A percentile compares a stretch with the other conserved stretches of the same genome.
These are phyloP conservation scores for Eilema caniola DNA, from an alignment of 2,888 invertebrate genomes.

Conservation along the genomic window DNA sequence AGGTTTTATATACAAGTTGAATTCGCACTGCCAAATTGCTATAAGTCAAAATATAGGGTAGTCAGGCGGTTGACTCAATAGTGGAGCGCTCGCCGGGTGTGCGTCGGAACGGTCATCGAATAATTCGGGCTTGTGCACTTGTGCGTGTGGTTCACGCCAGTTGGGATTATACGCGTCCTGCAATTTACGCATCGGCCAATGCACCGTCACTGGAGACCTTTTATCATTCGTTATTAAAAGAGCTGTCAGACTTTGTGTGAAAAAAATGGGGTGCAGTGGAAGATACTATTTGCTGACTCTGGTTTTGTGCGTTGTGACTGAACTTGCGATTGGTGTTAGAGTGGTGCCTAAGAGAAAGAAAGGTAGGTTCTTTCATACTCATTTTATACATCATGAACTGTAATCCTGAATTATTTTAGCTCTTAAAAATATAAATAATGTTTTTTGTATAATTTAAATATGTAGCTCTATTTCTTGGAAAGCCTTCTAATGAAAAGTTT, in stretches of 20 bases:
- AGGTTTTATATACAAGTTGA: slow-evolving; percentile 89
- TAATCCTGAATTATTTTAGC: background rate
- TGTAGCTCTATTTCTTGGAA: background rate
- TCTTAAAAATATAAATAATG: background rate
- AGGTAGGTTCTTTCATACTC: slow-evolving; percentile 72
- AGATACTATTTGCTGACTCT: slow-evolving; percentile 83
- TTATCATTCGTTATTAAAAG: slow-evolving; percentile 53
- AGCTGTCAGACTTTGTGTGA: slow-evolving; percentile 70
- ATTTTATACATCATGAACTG: background rate
- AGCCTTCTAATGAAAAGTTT: background rate
- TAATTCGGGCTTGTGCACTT: slow-evolving; percentile 39
- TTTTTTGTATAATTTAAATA: background rate
- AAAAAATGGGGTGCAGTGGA: slow-evolving; percentile 83
- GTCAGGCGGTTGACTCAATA: slow-evolving; percentile 83
- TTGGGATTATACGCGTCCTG: slow-evolving; percentile 64
- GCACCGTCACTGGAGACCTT: slow-evolving; percentile 71
- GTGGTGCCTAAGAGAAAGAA: slow-evolving; percentile 86
- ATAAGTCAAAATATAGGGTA: slow-evolving; percentile 89
- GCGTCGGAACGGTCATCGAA: slow-evolving; percentile 47
- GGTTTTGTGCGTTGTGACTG: slow-evolving; percentile 83
- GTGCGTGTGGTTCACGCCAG: slow-evolving; percentile 64
- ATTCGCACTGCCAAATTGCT: slow-evolving; percentile 87
- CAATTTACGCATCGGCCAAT: slow-evolving; percentile 63
- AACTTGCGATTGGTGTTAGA: slow-evolving; percentile 85
- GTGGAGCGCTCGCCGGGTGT: slow-evolving; percentile 65